These are phyloP conservation scores for Aselliscus stoliczkanus DNA, from an alignment of 2,797 vertebrate species.

Conservation along the genomic window DNA sequence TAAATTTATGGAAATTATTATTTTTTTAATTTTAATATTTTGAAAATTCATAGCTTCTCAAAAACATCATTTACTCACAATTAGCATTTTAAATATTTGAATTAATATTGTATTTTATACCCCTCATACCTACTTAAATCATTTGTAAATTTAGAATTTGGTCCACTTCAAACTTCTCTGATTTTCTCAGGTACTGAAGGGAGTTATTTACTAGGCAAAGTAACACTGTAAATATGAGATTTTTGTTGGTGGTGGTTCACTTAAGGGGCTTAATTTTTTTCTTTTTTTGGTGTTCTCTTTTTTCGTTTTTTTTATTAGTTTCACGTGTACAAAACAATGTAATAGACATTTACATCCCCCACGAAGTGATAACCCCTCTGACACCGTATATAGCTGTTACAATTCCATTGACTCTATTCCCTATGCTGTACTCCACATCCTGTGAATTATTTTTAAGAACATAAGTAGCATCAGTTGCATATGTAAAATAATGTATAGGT, in stretches of 20 bases:
- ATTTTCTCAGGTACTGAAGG: constrained; percentile 41
- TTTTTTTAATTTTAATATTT: background rate
- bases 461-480: constrained; percentile 45
- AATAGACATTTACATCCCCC: too few species aligned
- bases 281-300: too few species aligned
- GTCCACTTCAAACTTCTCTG: constrained; percentile 20
- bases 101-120: constrained; percentile 4
- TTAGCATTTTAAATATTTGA: constrained; percentile 40
- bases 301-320: too few species aligned
- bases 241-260: constrained; percentile 10
- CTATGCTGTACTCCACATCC: too few species aligned
- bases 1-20: background rate
- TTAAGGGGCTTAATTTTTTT: too few species aligned
- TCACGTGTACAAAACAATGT: too few species aligned
- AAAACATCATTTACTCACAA: constrained; percentile 30
- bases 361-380: too few species aligned
- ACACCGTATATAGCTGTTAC: too few species aligned
- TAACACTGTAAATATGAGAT: constrained; percentile 33
- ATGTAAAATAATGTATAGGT: constrained; percentile 42
- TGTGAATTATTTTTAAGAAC: constrained; percentile 57
- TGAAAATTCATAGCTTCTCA: constrained; percentile 32
- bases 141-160: constrained; percentile 44
- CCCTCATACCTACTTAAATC: constrained; percentile 15
- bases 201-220: constrained; percentile 50
- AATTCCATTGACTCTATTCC: too few species aligned